These are phyloP conservation scores for Ametastegia equiseti DNA, from an alignment of 2,888 invertebrate genomes.

Conservation along the genomic window DNA sequence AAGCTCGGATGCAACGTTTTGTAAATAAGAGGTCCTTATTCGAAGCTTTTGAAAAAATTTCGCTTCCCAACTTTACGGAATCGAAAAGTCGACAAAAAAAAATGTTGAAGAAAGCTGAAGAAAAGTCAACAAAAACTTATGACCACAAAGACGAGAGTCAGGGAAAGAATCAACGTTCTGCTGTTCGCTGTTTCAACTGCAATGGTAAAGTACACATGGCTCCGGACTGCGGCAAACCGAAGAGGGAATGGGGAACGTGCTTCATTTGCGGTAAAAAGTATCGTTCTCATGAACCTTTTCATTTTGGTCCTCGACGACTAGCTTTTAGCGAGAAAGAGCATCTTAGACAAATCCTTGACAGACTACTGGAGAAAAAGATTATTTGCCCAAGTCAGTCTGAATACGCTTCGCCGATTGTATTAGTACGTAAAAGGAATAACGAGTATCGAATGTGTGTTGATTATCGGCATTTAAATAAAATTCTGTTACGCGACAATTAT, in stretches of 20 bases:
- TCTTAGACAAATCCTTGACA: conserved; percentile 48
- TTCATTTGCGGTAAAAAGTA: neutral
- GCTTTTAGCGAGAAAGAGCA: conserved; percentile 48
- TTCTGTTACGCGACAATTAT: neutral
- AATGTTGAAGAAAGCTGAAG: neutral
- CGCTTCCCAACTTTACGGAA: neutral
- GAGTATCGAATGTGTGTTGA: neutral
- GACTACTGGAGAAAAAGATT: conserved; percentile 44
- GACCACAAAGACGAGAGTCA: neutral
- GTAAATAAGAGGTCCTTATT: neutral
- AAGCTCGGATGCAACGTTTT: neutral
- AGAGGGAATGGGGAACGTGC: neutral
- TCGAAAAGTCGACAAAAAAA: neutral
- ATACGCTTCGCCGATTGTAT: conserved; percentile 50
- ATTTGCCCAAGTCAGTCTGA: conserved; percentile 52
- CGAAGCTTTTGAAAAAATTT: neutral
- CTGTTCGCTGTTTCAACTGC: conserved; percentile 1
- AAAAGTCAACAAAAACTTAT: neutral
- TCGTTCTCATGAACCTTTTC: conserved; percentile 39
- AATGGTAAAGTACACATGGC: neutral
- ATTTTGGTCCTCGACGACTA: conserved; percentile 51
- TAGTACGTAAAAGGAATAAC: conserved; percentile 6
- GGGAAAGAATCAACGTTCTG: neutral
- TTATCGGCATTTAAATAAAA: neutral
- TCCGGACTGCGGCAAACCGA: neutral